phyloP scores from a whole-genome alignment of 2,797 vertebrate genomes.

The Scyliorhinus canicula region DNA sequence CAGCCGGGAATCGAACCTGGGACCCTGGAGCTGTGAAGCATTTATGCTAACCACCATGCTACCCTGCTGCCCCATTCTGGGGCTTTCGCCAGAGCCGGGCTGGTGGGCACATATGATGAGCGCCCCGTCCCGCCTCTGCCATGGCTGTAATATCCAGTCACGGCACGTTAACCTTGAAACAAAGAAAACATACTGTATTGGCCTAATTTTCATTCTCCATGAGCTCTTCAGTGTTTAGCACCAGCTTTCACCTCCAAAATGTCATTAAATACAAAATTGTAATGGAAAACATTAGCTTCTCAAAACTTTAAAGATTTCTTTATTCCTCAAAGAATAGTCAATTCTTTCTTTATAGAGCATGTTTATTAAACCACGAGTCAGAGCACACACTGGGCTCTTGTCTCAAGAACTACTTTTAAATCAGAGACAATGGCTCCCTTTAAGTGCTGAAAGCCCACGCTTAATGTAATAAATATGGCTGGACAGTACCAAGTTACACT shows the following conservation, averaged over 20 bases:
- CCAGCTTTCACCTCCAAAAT: neutral
- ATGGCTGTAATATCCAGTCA: neutral
- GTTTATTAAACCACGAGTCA: neutral
- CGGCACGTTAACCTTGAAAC: neutral
- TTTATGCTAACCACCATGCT: too few species aligned
- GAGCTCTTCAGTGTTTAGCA: neutral
- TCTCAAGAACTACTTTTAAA: constrained; percentile 25
- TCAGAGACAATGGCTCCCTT: constrained; percentile 24
- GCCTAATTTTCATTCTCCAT: neutral
- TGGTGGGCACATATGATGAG: too few species aligned
- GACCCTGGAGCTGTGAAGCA: too few species aligned
- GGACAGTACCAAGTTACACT: constrained; percentile 23
- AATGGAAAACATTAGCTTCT: neutral
- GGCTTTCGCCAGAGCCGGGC: too few species aligned
- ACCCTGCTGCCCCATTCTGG: too few species aligned
- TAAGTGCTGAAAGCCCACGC: neutral
- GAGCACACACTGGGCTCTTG: neutral
- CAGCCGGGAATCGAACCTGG: too few species aligned
- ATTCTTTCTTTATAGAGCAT: neutral
- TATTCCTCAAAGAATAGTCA: constrained; percentile 19
- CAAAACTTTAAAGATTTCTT: neutral
- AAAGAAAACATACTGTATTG: neutral
- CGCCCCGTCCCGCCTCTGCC: too few species aligned
- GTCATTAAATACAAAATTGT: neutral
- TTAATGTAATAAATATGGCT: constrained; percentile 29